Percentiles rank a stretch among this genome's conserved stretches.
phyloP scores from a whole-genome alignment of 2,888 invertebrate species.

The Prionchulus punctatus region DNA sequence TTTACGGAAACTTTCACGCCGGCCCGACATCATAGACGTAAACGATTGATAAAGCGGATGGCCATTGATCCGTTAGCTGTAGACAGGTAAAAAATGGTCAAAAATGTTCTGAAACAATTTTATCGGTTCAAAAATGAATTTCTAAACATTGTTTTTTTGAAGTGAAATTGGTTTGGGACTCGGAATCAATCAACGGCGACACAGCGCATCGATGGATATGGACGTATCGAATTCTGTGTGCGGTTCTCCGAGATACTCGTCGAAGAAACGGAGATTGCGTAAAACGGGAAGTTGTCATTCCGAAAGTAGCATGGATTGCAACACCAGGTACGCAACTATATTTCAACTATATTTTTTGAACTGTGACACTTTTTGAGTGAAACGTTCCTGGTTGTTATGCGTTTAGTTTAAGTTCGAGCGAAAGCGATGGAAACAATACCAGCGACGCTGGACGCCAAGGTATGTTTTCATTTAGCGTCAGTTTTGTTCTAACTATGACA shows the following conservation, averaged over 20 bases:
- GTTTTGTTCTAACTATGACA: no score
- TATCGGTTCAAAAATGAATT: background rate
- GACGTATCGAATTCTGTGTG: no score
- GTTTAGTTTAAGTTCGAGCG: background rate
- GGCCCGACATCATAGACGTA: background rate
- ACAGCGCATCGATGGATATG: background rate
- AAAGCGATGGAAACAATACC: background rate
- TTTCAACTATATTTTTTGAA: background rate
- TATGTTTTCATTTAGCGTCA: background rate
- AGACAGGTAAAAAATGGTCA: background rate
- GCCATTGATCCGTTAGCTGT: background rate
- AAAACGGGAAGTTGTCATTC: background rate
- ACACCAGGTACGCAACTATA: background rate
- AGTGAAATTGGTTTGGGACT: no score
- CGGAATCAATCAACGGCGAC: no score
- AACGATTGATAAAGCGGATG: constrained; percentile 7
- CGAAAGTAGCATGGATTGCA: background rate
- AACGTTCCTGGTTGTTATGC: background rate
- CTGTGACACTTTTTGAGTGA: background rate
- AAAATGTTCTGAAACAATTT: background rate
- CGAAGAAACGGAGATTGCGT: no score
- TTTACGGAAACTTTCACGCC: constrained; percentile 10
- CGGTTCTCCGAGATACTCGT: no score
- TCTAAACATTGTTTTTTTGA: no score
- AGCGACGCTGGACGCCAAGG: background rate